phyloP scores from a whole-genome alignment of 2,888 invertebrate genomes.

The Dromius quadrimaculatus region DNA sequence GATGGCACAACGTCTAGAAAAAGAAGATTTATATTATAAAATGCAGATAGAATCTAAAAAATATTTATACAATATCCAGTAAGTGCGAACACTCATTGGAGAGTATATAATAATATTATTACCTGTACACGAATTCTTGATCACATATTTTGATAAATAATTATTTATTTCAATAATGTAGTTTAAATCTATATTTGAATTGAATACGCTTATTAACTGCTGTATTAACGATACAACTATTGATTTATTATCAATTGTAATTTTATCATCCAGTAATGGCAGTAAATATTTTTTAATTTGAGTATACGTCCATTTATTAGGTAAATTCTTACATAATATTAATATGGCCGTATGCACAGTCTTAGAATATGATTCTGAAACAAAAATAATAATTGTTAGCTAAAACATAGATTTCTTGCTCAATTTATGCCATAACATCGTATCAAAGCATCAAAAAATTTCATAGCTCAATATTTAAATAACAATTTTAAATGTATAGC shows the following conservation, averaged over 20 bases:
- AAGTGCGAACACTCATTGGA: too few species aligned
- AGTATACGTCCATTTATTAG: constrained; percentile 63
- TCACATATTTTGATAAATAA: not conserved
- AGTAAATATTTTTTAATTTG: constrained; percentile 62
- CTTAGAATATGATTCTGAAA: constrained; percentile 57
- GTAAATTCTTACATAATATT: constrained; percentile 64
- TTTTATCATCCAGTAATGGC: constrained; percentile 57
- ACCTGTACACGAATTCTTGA: not conserved
- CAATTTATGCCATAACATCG: too few species aligned
- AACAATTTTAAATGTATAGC: too few species aligned
- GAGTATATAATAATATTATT: too few species aligned
- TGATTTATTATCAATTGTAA: not conserved
- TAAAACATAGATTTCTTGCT: too few species aligned
- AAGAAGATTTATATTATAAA: too few species aligned
- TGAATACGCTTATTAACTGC: constrained; percentile 20
- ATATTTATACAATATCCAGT: too few species aligned
- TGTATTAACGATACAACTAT: constrained; percentile 30
- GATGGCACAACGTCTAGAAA: too few species aligned
- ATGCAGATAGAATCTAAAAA: too few species aligned
- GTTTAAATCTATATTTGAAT: constrained; percentile 11
- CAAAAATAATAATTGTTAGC: constrained; percentile 1
- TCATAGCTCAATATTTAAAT: too few species aligned
- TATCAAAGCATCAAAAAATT: too few species aligned
- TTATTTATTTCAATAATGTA: constrained; percentile 14
- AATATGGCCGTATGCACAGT: constrained; percentile 61